Conservation (phyloP, 2,113 vertebrate genomes). For the Bos javanicus region DNA sequence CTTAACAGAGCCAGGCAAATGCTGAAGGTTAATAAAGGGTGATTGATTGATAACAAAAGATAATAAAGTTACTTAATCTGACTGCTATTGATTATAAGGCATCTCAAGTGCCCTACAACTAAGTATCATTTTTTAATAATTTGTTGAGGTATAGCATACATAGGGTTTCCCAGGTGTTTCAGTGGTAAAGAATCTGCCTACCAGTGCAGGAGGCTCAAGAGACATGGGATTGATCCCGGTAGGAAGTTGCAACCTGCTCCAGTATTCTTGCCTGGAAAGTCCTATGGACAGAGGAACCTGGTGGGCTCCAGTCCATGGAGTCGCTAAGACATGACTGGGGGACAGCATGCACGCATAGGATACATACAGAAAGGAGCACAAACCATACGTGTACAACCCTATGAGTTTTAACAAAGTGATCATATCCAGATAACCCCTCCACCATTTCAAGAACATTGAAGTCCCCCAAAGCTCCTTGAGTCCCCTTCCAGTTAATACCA, state of each 20-base stretch:
- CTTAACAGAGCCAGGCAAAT: background rate
- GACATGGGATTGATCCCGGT: background rate
- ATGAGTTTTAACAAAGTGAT: background rate
- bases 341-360: background rate
- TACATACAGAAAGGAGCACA: background rate
- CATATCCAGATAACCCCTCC: background rate
- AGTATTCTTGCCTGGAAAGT: background rate
- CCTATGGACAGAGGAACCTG: background rate
- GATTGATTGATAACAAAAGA: slow-evolving; percentile 2
- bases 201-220: background rate
- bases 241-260: background rate
- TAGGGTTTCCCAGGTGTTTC: background rate
- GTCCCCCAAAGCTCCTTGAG: background rate
- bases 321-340: background rate
- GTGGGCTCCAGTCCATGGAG: background rate
- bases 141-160: background rate
- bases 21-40: background rate
- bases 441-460: background rate
- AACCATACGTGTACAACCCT: background rate
- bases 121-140: background rate
- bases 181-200: background rate
- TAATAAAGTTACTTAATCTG: background rate
- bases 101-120: background rate
- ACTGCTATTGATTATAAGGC: background rate
- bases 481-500: background rate